Evolutionary conservation across 2,113 vertebrate genomes (phyloP), one percentile per base, ranked within the genome.

Genomic region (Apteryx mantelli): DNA sequence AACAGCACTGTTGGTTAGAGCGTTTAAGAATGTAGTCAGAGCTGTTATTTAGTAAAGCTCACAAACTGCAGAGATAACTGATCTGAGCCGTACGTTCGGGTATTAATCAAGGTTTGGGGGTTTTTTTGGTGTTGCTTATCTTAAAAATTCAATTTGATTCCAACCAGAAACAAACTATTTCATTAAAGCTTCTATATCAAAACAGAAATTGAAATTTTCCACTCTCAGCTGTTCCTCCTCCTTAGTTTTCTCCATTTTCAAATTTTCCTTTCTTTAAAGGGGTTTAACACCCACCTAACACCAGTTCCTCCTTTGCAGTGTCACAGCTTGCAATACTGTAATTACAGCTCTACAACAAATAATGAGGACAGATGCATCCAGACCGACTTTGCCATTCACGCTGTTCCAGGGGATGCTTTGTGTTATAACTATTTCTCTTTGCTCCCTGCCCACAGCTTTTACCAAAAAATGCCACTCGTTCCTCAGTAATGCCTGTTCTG

Each of bases 1-100:
- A 89, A 88, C 12, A 75, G 20, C 24, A 74, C 15, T 4, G 1
- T 5, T 12, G 69, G 74, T 63, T 90, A 70, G 50, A 79, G 22
- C 26, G 15, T 50, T 85, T 0, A 2, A 77, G 8, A 32, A 83
- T 70, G 61, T 65, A 46, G 56, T 63, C 82, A 48, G 32, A 87
- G 38, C 3, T 74, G 19, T 36, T 38, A 21, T 7, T 76, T 11
- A 61, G 18, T 7, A 46, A 83, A 68, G 50, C 26, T 55, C 36
- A 71, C n/a, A 30, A 79, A 63, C 5, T 0, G 0, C 11, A 1
- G 30, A 32, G 1, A 8, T 75, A 65, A 20, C 15, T 25, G 13
- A 80, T 30, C 61, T 0, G 7, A 65, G 40, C 16, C 3, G 1
- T 4, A 48, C 11, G 19, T 83, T 42, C 50, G 58, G 34, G 21